These are phyloP conservation scores for Parus major DNA, from an alignment of 2,113 vertebrate genomes.

Conservation along the genomic window DNA sequence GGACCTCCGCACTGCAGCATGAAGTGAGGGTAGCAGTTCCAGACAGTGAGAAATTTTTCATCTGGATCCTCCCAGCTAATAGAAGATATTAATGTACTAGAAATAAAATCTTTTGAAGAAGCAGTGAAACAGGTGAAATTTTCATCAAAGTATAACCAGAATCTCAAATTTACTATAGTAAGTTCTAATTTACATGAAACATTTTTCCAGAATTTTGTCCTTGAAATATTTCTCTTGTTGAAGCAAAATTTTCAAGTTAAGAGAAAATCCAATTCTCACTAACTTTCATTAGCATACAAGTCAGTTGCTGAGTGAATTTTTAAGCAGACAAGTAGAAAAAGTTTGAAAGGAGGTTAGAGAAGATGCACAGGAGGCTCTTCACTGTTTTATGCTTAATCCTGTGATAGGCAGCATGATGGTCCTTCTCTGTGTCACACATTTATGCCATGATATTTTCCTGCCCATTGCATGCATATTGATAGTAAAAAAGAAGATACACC, in stretches of 20 bases:
- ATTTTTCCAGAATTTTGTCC: neutral
- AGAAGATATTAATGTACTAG: neutral
- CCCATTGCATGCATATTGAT: neutral
- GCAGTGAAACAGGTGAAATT: neutral
- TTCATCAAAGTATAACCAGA: neutral
- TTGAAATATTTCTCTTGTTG: neutral
- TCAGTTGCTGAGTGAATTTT: neutral
- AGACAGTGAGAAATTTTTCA: neutral
- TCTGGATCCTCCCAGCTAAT: neutral
- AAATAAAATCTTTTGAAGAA: neutral
- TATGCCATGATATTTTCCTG: neutral
- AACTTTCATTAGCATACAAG: neutral
- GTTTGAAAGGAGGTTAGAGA: neutral
- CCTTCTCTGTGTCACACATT: neutral
- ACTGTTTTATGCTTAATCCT: fast-evolving
- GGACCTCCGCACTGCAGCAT: neutral
- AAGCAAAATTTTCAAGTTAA: neutral
- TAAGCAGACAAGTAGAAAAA: neutral
- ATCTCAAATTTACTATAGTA: neutral
- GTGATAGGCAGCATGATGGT: neutral
- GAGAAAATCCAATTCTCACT: neutral
- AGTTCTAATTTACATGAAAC: neutral
- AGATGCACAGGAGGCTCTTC: neutral
- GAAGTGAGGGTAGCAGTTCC: neutral
- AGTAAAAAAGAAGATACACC: neutral